Base-by-base conservation (phyloP, 2,797 vertebrate genomes). In the Sebastes ruberrimus region DNA sequence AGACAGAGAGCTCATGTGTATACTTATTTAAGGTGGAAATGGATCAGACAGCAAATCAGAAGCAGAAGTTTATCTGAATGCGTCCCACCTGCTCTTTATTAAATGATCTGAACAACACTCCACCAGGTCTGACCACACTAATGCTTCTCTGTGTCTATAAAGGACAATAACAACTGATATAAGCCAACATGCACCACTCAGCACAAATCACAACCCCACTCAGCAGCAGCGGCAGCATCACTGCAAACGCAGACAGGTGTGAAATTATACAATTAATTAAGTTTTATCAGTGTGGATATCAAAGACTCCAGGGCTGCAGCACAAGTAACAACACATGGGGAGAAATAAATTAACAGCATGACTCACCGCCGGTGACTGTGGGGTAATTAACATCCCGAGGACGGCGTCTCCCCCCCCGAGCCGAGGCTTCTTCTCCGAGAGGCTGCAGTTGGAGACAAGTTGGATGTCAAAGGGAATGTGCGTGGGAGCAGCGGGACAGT, bases 301-400 rank as follows among this genome's bases (percentile, higher is more conserved):
- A 88, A 46, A 81, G 76, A 27, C 52, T 60, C 4, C 30, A 1
- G 61, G 6, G 28, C 64, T 25, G 68, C 64, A 1, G 49, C 52
- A 2, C 18, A 11, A 57, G 74, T 9, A 56, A 49, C 68, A 61
- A 60, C 78, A 33, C 72, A 59, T 1, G 56, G 61, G 65, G 46
- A 59, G 53, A 65, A 77, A 74, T 67, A 74, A 81, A 84, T 62
- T 1, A 84, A 3, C 57, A 16, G 25, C 18, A 4, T 49, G 73
- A 82, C 73, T 76, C 72, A 68, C 76, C 27, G 25, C 38, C 64
- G 22, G 60, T 56, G 64, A 22, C 25, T 30, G 63, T 10, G 46
- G 55, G 67, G 63, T 78, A 62, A 80, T 86, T 72, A 77, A 63
- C 69, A 53, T 59, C 80, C 76, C 1, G 77, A 76, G 77, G 85